These are phyloP conservation scores for Odontothrips loti DNA, from an alignment of 2,888 invertebrate genomes.

Conservation along the genomic window DNA sequence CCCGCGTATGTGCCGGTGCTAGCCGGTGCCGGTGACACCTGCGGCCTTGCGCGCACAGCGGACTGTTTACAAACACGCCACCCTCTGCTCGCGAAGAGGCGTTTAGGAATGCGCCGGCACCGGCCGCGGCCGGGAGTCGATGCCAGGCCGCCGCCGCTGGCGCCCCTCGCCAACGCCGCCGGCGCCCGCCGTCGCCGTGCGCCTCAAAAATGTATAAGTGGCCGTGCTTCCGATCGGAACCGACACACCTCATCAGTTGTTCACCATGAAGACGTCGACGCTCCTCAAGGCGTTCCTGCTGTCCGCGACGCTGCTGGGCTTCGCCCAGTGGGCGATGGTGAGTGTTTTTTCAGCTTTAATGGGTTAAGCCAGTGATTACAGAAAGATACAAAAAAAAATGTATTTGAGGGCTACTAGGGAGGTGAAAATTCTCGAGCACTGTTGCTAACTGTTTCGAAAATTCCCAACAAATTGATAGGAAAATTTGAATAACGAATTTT, in stretches of 20 bases:
- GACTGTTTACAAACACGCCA: neutral
- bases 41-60: neutral
- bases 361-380: too few species aligned
- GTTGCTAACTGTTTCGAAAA: too few species aligned
- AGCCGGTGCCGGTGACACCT: neutral
- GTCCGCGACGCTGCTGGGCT: neutral
- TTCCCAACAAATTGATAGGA: too few species aligned
- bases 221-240: neutral
- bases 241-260: neutral
- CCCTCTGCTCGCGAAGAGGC: too few species aligned
- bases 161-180: neutral
- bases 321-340: neutral
- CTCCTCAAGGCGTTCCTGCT: constrained; percentile 10
- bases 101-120: too few species aligned
- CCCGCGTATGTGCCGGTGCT: too few species aligned
- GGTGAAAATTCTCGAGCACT: too few species aligned
- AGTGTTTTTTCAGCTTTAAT: neutral
- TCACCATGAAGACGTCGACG: constrained; percentile 3
- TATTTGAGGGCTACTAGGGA: too few species aligned
- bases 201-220: neutral
- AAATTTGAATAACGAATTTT: too few species aligned
- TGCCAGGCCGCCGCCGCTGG: neutral
- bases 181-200: neutral
- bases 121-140: too few species aligned
- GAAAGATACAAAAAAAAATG: too few species aligned